phyloP scores from a whole-genome alignment of 2,113 vertebrate species.

The Lonchura striata region DNA sequence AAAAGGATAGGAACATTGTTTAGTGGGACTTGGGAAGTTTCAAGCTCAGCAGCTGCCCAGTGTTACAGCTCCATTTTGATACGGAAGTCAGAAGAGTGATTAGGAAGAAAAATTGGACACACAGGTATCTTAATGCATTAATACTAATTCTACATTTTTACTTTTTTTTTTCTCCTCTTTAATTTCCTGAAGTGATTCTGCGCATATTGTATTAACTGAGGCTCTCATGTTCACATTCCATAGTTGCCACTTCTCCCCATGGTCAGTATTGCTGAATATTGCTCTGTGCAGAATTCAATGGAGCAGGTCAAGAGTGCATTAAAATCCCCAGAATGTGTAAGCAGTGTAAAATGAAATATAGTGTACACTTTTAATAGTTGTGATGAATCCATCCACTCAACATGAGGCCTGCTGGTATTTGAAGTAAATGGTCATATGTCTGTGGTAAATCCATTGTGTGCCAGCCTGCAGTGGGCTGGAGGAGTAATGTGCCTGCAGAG shows the following conservation, averaged over 20 bases:
- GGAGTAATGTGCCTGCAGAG: neutral
- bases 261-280: neutral
- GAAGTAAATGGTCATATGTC: neutral
- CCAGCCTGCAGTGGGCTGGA: neutral
- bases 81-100: neutral
- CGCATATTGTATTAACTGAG: neutral
- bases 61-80: neutral
- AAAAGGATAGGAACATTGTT: neutral
- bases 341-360: neutral
- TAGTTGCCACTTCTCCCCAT: neutral
- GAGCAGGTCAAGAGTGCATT: neutral
- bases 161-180: neutral
- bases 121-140: neutral
- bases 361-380: neutral
- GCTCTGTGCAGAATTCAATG: neutral
- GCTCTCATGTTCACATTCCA: neutral
- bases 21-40: neutral
- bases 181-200: neutral
- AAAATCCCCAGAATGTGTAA: neutral
- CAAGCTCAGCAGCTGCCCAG: neutral
- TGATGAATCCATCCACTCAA: neutral
- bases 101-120: neutral
- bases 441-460: neutral
- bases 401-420: neutral
- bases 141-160: neutral